Conservation (phyloP, 2,797 vertebrate species). For the Halcyon badia region DNA sequence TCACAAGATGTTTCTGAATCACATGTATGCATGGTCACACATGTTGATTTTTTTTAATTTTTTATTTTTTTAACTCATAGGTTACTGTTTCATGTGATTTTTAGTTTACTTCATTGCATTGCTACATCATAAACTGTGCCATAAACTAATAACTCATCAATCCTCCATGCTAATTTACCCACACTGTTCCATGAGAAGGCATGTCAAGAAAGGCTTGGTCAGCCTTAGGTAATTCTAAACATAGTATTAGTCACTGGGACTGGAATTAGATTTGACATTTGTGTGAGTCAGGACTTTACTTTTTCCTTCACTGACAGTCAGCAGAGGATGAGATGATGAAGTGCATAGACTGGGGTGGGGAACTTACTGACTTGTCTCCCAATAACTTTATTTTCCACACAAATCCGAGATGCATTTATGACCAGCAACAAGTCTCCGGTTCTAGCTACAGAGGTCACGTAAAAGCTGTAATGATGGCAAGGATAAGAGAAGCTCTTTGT, state of each 20-base stretch:
- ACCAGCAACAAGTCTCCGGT: not conserved
- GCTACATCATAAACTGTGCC: not conserved
- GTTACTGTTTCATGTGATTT: not conserved
- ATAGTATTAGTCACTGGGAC: not conserved
- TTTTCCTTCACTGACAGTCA: not conserved
- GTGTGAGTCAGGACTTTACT: not conserved
- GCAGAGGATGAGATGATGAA: not conserved
- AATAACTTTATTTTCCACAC: not conserved
- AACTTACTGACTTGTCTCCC: not conserved
- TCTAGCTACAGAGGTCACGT: not conserved
- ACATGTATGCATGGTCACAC: rapidly evolving
- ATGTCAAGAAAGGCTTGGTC: not conserved
- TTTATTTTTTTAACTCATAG: not conserved
- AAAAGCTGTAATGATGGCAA: not conserved
- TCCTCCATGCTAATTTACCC: not conserved
- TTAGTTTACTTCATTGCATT: not conserved
- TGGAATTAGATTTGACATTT: not conserved
- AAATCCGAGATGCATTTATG: not conserved
- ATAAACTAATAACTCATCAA: not conserved
- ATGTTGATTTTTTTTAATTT: not conserved
- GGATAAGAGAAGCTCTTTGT: not conserved
- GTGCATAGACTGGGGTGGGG: not conserved
- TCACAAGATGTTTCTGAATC: not conserved
- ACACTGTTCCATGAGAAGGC: not conserved
- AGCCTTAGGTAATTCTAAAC: not conserved